Conservation (phyloP, 2,113 vertebrate species). For the Girardinichthys multiradiatus region DNA sequence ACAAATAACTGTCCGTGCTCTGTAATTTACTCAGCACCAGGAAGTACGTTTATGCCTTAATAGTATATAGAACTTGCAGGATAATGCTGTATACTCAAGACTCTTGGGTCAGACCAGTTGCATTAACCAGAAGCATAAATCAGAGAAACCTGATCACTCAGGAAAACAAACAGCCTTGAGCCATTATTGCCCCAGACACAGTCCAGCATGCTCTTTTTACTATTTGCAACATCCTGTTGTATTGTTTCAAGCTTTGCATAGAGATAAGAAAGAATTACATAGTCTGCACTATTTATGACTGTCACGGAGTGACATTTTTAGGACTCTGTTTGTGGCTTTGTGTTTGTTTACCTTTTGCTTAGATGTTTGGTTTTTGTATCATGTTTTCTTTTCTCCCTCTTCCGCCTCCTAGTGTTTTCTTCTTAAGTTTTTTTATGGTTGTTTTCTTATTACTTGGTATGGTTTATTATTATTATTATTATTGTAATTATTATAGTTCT, state of each 20-base stretch:
- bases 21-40: background rate
- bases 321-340: too few species aligned
- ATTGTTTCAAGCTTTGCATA: conserved; percentile 12
- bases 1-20: background rate
- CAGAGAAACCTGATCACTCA: conserved; percentile 11
- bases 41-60: background rate
- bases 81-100: too few species aligned
- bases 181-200: conserved; percentile 21
- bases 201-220: conserved; percentile 5
- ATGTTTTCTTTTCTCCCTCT: too few species aligned
- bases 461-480: too few species aligned
- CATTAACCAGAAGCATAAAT: background rate
- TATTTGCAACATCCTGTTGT: conserved; percentile 5
- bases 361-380: too few species aligned
- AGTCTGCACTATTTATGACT: background rate
- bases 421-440: too few species aligned
- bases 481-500: too few species aligned
- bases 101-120: too few species aligned
- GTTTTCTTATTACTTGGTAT: too few species aligned
- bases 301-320: too few species aligned
- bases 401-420: too few species aligned
- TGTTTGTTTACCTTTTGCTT: too few species aligned
- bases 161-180: conserved; percentile 12
- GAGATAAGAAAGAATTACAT: background rate
- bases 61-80: background rate